Conservation (phyloP, 2,888 invertebrate species). For the Andrena flavipes region DNA sequence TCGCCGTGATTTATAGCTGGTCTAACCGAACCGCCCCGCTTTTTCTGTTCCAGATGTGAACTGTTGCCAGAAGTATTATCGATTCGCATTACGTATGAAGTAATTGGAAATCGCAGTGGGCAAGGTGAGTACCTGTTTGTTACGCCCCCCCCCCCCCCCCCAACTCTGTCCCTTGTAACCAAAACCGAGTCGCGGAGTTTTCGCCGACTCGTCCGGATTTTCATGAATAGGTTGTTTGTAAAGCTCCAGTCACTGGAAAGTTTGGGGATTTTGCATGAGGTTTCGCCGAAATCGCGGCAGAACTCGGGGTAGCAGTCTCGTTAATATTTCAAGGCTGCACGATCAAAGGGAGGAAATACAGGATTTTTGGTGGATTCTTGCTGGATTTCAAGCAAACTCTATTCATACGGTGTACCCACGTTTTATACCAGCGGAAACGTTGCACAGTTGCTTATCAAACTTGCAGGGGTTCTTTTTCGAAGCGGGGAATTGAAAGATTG, state of each 20-base stretch:
- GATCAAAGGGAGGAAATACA: slow-evolving; percentile 11
- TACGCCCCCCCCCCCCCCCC: not conserved
- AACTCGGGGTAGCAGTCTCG: slow-evolving; percentile 16
- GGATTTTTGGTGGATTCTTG: not conserved
- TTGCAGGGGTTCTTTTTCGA: not conserved
- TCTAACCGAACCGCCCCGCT: slow-evolving; percentile 37
- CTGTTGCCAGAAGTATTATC: slow-evolving; percentile 78
- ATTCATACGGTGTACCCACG: not conserved
- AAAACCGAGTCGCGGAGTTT: not conserved
- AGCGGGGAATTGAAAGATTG: not conserved
- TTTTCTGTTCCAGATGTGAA: slow-evolving; percentile 77
- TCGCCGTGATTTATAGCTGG: slow-evolving; percentile 29
- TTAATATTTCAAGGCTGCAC: slow-evolving; percentile 15
- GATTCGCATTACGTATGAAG: slow-evolving; percentile 76
- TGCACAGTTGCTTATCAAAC: not conserved
- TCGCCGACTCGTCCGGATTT: not conserved
- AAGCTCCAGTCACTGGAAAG: not conserved
- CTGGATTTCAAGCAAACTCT: not conserved
- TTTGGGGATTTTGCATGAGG: not conserved
- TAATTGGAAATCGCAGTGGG: slow-evolving; percentile 74
- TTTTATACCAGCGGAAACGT: not conserved
- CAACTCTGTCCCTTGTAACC: not conserved
- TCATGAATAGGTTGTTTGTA: not conserved
- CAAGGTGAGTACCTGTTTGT: slow-evolving; percentile 68
- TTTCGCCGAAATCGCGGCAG: not conserved